These are phyloP conservation scores for Syrmaticus mikado DNA, from an alignment of 2,113 vertebrate genomes.

Conservation along the genomic window DNA sequence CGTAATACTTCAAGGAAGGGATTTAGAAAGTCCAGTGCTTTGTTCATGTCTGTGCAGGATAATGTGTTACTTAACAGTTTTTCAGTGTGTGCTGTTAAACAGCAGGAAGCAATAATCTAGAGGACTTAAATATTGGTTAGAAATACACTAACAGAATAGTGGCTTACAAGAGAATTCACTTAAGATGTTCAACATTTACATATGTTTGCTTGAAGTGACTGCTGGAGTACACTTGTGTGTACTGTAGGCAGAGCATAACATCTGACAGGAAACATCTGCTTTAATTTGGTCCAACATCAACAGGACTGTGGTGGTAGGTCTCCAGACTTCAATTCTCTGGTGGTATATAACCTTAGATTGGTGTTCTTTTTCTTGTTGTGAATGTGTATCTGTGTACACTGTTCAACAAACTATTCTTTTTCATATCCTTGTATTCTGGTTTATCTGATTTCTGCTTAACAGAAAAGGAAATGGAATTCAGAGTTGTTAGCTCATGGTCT, in stretches of 20 bases:
- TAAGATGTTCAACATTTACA: not conserved
- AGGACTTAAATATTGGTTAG: not conserved
- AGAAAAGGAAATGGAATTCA: not conserved
- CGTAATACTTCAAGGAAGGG: not conserved
- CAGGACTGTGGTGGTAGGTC: conserved; percentile 33
- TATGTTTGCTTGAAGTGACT: conserved; percentile 41
- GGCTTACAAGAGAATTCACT: conserved; percentile 17
- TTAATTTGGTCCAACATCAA: conserved; percentile 75
- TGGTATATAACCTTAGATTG: not conserved
- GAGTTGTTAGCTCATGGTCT: not conserved
- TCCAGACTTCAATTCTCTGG: conserved; percentile 26
- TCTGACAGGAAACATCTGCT: conserved; percentile 82
- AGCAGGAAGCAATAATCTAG: not conserved
- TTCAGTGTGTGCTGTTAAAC: not conserved
- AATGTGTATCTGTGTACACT: not conserved
- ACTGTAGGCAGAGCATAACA: conserved; percentile 41
- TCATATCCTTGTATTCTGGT: conserved; percentile 30
- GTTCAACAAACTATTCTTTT: not conserved
- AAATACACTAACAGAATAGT: not conserved
- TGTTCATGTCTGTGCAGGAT: not conserved
- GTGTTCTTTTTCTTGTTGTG: conserved; percentile 17
- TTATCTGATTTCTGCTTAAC: conserved; percentile 12
- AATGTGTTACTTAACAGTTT: not conserved
- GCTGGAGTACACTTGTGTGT: not conserved
- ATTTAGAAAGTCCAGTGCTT: not conserved